Evolutionary conservation across 1,140 invertebrate genomes (phyloP).

Genomic region (Vanessa tameamea): DNA sequence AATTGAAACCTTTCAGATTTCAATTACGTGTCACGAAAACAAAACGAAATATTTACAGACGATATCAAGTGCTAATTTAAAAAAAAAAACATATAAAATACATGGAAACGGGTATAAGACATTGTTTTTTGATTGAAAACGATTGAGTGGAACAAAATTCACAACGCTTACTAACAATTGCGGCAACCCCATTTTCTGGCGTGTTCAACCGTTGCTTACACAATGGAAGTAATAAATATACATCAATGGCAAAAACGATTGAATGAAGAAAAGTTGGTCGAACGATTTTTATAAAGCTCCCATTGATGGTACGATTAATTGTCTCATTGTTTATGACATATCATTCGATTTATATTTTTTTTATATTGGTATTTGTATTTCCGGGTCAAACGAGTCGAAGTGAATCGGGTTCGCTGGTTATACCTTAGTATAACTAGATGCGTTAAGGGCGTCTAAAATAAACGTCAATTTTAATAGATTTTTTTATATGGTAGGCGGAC

Average conservation of each 20-base stretch:
- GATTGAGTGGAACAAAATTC: constrained; percentile 18
- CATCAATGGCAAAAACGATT: constrained; percentile 25
- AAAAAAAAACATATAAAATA: not conserved
- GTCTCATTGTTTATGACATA: no score
- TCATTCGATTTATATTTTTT: not conserved
- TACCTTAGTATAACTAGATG: no score
- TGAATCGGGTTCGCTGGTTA: no score
- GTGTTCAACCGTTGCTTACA: constrained; percentile 16
- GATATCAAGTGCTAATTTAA: not conserved
- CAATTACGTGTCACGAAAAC: no score
- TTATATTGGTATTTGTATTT: not conserved
- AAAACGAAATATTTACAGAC: no score
- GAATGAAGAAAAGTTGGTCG: constrained; percentile 17
- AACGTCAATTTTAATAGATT: no score
- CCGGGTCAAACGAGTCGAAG: not conserved
- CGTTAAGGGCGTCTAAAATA: no score
- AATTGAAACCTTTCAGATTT: no score
- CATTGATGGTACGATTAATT: not conserved
- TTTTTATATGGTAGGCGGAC: no score
- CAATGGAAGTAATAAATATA: constrained; percentile 26
- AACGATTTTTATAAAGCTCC: constrained; percentile 16
- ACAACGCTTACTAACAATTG: constrained; percentile 13
- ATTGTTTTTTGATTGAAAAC: constrained; percentile 15
- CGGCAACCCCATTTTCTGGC: constrained; percentile 21
- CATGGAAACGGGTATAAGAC: not conserved